These are phyloP conservation scores for Poliocrania exsul DNA, from an alignment of 2,797 vertebrate genomes.

Conservation along the genomic window DNA sequence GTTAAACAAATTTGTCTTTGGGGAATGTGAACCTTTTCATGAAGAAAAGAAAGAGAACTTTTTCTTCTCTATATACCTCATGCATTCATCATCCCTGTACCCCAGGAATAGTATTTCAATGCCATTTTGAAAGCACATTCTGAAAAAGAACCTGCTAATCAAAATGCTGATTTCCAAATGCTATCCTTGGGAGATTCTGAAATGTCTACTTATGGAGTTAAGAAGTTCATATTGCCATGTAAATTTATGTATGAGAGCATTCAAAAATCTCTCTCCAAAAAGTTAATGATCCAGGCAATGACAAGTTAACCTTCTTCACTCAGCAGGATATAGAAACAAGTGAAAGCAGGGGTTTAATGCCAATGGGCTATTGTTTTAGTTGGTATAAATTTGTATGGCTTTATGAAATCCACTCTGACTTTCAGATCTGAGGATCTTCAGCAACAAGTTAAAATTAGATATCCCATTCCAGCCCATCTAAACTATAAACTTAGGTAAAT, in stretches of 20 bases:
- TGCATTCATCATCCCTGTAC: not conserved
- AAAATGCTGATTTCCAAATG: not conserved
- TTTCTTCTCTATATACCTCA: not conserved
- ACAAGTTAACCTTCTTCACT: conserved; percentile 28
- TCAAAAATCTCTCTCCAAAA: conserved; percentile 5
- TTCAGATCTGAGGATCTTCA: not conserved
- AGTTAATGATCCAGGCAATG: conserved; percentile 35
- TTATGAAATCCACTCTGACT: not conserved
- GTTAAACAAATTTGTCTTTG: not conserved
- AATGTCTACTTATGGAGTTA: not conserved
- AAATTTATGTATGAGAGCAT: conserved; percentile 16
- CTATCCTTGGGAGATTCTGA: conserved; percentile 2
- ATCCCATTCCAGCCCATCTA: not conserved
- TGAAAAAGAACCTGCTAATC: not conserved
- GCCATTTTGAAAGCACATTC: not conserved
- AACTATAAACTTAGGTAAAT: not conserved
- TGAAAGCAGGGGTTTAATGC: not conserved
- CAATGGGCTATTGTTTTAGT: not conserved
- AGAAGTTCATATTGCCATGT: not conserved
- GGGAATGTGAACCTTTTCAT: not conserved
- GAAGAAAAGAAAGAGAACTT: not conserved
- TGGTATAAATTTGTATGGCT: not conserved
- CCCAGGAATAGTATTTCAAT: not conserved
- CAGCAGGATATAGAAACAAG: not conserved
- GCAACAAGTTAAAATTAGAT: not conserved